phyloP scores from a whole-genome alignment of 2,888 invertebrate species.

The Caenorhabditis angaria region DNA sequence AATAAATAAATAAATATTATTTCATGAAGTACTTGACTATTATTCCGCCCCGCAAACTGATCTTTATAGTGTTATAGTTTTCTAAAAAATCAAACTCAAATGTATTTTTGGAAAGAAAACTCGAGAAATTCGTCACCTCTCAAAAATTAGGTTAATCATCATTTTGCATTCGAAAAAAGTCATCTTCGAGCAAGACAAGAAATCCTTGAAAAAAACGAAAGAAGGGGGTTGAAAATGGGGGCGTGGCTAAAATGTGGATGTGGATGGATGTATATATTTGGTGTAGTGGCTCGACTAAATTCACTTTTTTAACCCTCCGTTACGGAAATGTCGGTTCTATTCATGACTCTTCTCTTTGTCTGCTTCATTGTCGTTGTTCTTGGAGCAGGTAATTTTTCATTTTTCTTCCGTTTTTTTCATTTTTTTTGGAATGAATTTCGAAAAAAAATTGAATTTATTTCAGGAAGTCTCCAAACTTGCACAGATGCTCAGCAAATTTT shows the following conservation, averaged over 20 bases:
- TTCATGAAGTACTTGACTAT: too few relatives aligned
- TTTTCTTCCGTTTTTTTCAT: neutral
- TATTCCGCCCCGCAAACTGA: too few relatives aligned
- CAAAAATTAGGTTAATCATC: neutral
- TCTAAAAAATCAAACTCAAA: too few relatives aligned
- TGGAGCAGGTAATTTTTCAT: neutral
- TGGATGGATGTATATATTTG: neutral
- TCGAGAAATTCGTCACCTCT: neutral
- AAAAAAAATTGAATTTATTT: neutral
- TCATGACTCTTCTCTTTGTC: neutral
- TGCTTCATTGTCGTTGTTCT: neutral
- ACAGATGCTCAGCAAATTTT: neutral
- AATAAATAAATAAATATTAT: too few relatives aligned
- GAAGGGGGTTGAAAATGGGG: too few relatives aligned
- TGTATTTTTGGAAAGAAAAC: too few relatives aligned
- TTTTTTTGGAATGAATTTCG: too few relatives aligned
- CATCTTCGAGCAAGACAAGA: too few relatives aligned
- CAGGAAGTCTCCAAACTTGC: constrained; percentile 3
- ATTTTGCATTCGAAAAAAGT: neutral
- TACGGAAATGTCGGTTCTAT: neutral
- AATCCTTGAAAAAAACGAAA: too few relatives aligned
- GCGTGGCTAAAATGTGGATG: neutral
- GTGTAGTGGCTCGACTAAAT: neutral
- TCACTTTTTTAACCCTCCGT: neutral
- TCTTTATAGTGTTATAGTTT: too few relatives aligned